These are phyloP conservation scores for Nicator chloris DNA, from an alignment of 2,113 vertebrate species.

Conservation along the genomic window DNA sequence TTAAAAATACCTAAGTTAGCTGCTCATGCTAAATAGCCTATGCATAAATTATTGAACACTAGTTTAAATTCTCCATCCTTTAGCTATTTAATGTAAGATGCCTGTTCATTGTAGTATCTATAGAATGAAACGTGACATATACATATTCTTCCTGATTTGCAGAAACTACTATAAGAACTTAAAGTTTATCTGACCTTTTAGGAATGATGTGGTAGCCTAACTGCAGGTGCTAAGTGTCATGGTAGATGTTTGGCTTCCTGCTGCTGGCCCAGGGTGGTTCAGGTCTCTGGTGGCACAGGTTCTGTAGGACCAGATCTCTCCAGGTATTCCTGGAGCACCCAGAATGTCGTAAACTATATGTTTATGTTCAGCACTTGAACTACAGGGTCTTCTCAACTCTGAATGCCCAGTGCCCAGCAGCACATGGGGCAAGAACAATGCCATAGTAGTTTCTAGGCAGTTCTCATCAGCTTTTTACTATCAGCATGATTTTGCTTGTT, in stretches of 20 bases:
- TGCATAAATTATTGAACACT: not conserved
- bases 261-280: too few species aligned
- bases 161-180: not conserved
- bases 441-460: not conserved
- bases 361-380: not conserved
- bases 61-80: not conserved
- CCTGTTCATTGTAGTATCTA: not conserved
- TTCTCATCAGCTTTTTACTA: not conserved
- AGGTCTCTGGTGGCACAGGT: not conserved
- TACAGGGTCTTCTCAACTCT: not conserved
- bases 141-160: not conserved
- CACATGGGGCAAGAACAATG: not conserved
- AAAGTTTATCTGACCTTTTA: not conserved
- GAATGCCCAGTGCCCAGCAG: fast-evolving
- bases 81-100: not conserved
- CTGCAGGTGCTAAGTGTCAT: not conserved
- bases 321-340: not conserved
- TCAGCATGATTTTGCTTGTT: not conserved
- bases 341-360: fast-evolving
- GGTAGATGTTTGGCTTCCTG: not conserved
- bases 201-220: not conserved
- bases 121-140: not conserved
- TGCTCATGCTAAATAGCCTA: not conserved
- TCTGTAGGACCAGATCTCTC: not conserved
- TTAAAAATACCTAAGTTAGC: not conserved